Base-by-base conservation (phyloP, 1,140 invertebrate genomes). In the Drosophila grimshawi region DNA sequence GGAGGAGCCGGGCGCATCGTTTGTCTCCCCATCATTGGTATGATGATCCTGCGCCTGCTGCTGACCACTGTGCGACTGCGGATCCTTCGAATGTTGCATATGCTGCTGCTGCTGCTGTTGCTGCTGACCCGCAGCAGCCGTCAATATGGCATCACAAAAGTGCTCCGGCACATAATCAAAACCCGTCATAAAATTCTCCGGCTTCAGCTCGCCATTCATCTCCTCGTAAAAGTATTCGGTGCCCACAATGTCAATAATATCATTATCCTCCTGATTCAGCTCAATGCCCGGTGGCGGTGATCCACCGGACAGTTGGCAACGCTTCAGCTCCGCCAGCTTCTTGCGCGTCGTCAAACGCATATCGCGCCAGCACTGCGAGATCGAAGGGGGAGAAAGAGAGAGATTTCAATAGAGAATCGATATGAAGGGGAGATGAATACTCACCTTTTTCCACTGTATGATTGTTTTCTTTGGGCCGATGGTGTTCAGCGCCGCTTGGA, bases 381-480 rank as follows among this genome's bases (percentile, higher is more conserved):
- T 19, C 19, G 19, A 3, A 43, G 39, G 4, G 39, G 1, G 39
- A 41, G 39, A 41, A 10, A 41, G 8, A 10, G 39, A 10, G 10
- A 8, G 3, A 43, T 35, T 43, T 5, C 1, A 5, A 1, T 49
- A 41, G 3, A 39, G 2, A 11, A 59, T 4, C 39, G n/a, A n/a
- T 2, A 5, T 19, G 19, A 7, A 43, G 1, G 10, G 10, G 2
- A n/a, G n/a, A 39, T 39, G 10, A 10, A 2, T 19, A 39, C 68
- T 37, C 10, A 92, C 91, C 77, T 92, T 92, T 45, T 92, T 92
- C 91, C 91, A 92, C 39, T 92, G 91, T 19, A 92, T 92, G 2
- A 92, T 92, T n/a, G 91, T 92, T 68, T 92, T 92, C 30, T 92
- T 92, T 43, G 91, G 91, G 1, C 91, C 91, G 35, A 92, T 92